phyloP scores from a whole-genome alignment of 2,113 vertebrate genomes.

The Gallinago media region DNA sequence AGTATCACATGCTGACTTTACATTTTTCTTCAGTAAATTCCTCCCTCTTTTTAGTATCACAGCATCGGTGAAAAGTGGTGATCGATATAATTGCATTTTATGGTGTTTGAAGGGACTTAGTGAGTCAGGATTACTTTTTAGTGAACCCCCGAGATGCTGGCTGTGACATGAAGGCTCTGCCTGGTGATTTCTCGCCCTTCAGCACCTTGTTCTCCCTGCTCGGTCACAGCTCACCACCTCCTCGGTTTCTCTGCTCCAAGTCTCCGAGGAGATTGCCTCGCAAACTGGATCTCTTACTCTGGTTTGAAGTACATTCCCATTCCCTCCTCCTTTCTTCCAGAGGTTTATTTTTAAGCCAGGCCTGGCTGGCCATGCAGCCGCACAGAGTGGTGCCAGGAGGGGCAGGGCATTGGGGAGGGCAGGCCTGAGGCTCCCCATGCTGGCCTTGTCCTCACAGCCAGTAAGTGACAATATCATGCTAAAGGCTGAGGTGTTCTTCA shows the following conservation, averaged over 20 bases:
- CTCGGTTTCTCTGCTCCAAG: background rate
- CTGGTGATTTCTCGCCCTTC: background rate
- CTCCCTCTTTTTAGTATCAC: background rate
- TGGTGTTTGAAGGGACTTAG: background rate
- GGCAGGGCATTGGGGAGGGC: no score
- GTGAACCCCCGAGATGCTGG: background rate
- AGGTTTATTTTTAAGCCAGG: background rate
- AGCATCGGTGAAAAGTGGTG: background rate
- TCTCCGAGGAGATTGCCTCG: background rate
- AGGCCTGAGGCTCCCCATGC: background rate
- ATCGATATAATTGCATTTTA: background rate
- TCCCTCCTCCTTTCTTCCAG: background rate
- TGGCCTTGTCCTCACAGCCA: background rate
- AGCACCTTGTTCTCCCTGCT: fast-evolving
- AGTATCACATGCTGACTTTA: background rate
- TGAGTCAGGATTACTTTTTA: background rate
- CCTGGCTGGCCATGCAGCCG: background rate
- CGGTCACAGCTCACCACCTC: background rate
- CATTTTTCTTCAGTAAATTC: background rate
- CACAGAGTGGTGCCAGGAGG: background rate
- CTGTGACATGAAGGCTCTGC: fast-evolving
- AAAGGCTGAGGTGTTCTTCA: background rate
- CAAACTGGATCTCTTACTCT: background rate
- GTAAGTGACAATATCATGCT: background rate
- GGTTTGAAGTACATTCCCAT: background rate